These are phyloP conservation scores for Unio pictorum DNA, from an alignment of 2,888 invertebrate genomes.

Conservation along the genomic window DNA sequence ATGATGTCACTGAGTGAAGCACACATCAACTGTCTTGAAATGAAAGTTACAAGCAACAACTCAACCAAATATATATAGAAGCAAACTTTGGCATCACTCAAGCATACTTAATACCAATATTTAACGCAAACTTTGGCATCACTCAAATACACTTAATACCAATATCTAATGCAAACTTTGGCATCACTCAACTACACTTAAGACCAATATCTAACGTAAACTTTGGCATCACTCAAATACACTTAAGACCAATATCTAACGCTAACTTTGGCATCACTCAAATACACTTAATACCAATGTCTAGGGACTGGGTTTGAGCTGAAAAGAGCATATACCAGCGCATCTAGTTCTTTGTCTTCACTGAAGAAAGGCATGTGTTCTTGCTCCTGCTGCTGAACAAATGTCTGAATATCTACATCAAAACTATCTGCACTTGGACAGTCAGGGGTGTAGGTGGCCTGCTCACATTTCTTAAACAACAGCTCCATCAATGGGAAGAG, in stretches of 20 bases:
- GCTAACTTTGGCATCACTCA: neutral
- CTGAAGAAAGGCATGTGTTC: constrained; percentile 89
- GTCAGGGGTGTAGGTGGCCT: constrained; percentile 64
- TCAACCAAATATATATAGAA: neutral
- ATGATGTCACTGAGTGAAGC: neutral
- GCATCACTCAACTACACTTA: too few relatives aligned
- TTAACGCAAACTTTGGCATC: neutral
- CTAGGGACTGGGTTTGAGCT: neutral
- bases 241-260: neutral
- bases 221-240: too few relatives aligned
- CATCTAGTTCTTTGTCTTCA: constrained; percentile 75
- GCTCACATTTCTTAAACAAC: constrained; percentile 71
- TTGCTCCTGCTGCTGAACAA: constrained; percentile 90
- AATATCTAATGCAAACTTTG: neutral
- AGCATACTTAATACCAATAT: neutral
- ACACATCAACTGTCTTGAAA: neutral
- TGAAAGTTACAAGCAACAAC: neutral
- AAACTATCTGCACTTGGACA: constrained; percentile 59
- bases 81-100: too few relatives aligned
- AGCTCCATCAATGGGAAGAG: constrained; percentile 69
- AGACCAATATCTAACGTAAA: neutral
- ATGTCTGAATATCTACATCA: constrained; percentile 79
- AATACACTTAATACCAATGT: neutral
- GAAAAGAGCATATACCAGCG: constrained; percentile 52
- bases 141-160: too few relatives aligned